Evolutionary conservation across 2,888 invertebrate genomes (phyloP).

Genomic region (Acleris emargana): DNA sequence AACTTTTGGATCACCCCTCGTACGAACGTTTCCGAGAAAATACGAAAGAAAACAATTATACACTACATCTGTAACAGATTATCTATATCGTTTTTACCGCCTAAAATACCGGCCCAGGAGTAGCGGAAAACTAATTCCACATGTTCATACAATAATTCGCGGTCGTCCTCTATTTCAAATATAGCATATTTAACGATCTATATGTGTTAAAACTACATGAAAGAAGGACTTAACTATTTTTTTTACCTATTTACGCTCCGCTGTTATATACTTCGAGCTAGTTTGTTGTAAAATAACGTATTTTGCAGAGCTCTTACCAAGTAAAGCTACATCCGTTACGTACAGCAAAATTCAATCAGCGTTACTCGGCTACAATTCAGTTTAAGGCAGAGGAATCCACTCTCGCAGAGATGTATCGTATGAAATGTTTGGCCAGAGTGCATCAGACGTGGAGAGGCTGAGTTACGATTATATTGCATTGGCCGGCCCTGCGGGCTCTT

Average conservation of each 20-base stretch:
- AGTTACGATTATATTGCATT: slow-evolving; percentile 56
- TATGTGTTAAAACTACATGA: no score
- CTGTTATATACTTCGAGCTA: neutral
- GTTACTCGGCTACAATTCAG: slow-evolving; percentile 21
- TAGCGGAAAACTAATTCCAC: no score
- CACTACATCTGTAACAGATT: no score
- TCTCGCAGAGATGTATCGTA: slow-evolving; percentile 39
- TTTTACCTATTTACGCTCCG: neutral
- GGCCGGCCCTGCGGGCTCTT: slow-evolving; percentile 39
- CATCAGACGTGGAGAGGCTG: slow-evolving; percentile 52
- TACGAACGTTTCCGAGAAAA: no score
- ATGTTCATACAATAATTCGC: no score
- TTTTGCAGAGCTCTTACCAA: neutral
- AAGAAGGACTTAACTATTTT: neutral
- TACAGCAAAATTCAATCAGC: slow-evolving; percentile 23
- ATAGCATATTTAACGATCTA: no score
- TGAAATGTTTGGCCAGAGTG: slow-evolving; percentile 44
- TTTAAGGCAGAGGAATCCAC: slow-evolving; percentile 24
- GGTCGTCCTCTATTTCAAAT: no score
- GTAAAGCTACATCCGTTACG: neutral
- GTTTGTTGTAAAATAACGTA: neutral
- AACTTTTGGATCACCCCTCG: no score
- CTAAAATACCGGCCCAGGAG: no score
- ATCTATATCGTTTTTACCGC: no score
- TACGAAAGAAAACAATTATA: no score